Conservation (phyloP, 2,113 vertebrate species). For the Siniperca knerii region DNA sequence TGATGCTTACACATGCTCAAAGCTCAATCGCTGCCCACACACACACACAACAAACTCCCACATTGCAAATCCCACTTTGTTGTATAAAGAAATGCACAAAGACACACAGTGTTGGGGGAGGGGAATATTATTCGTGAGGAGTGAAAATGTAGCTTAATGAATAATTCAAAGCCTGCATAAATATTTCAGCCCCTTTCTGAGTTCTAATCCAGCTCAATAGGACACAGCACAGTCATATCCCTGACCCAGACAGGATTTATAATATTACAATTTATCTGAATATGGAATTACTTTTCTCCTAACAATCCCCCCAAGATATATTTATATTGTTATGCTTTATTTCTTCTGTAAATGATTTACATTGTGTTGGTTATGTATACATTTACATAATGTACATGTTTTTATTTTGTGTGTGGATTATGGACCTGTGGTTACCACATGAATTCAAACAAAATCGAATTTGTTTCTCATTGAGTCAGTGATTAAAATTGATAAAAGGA, state of each 20-base stretch:
- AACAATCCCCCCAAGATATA: slow-evolving; percentile 58
- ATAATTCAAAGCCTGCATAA: slow-evolving; percentile 81
- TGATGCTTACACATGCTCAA: slow-evolving; percentile 2
- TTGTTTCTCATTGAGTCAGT: slow-evolving; percentile 11
- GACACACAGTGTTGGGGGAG: slow-evolving; percentile 69
- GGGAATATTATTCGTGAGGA: slow-evolving; percentile 74
- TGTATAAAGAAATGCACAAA: slow-evolving; percentile 62
- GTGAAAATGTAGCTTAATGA: slow-evolving; percentile 77
- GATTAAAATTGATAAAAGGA: neutral
- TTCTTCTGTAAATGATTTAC: slow-evolving; percentile 60
- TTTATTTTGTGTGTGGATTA: slow-evolving; percentile 27
- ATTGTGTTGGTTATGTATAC: slow-evolving; percentile 7
- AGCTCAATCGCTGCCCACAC: slow-evolving; percentile 23
- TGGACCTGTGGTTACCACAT: slow-evolving; percentile 2
- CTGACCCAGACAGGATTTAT: slow-evolving; percentile 70
- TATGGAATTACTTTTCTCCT: slow-evolving; percentile 57
- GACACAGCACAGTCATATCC: slow-evolving; percentile 49
- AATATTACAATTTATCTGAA: slow-evolving; percentile 64
- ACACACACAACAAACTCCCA: slow-evolving; percentile 25
- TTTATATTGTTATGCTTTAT: slow-evolving; percentile 67
- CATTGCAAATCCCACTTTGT: slow-evolving; percentile 55
- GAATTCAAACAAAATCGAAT: slow-evolving; percentile 5
- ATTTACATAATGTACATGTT: slow-evolving; percentile 37
- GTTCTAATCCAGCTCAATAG: slow-evolving; percentile 73
- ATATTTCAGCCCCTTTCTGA: slow-evolving; percentile 76